Conservation (phyloP, 1,140 invertebrate genomes). For the Microplitis demolitor region DNA sequence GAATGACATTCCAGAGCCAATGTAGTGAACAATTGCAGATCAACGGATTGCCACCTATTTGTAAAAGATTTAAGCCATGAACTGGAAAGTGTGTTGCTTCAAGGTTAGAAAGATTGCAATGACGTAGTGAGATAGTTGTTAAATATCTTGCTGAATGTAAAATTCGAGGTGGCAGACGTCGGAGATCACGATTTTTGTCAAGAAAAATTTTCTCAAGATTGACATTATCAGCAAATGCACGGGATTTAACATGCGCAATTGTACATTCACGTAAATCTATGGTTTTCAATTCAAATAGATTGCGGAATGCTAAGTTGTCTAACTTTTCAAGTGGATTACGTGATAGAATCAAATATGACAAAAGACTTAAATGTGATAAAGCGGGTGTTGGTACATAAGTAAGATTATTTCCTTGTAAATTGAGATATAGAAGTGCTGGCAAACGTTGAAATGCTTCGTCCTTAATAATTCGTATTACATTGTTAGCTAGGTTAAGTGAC, state of each 20-base stretch:
- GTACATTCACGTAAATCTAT: slow-evolving; percentile 73
- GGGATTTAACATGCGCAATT: slow-evolving; percentile 70
- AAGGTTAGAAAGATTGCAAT: slow-evolving; percentile 72
- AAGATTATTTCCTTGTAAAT: slow-evolving; percentile 82
- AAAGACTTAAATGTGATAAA: slow-evolving; percentile 74
- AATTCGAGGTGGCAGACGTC: slow-evolving; percentile 70
- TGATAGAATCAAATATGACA: slow-evolving; percentile 74
- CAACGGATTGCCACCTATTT: slow-evolving; percentile 81
- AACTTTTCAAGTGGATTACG: slow-evolving; percentile 76
- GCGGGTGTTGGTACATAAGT: slow-evolving; percentile 76
- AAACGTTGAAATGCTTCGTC: slow-evolving; percentile 72
- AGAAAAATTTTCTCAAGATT: slow-evolving; percentile 78
- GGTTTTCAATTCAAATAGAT: slow-evolving; percentile 76
- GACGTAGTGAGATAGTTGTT: slow-evolving; percentile 70
- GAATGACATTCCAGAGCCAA: slow-evolving; percentile 81
- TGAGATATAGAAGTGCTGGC: slow-evolving; percentile 71
- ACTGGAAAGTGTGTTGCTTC: slow-evolving; percentile 81
- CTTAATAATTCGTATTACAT: slow-evolving; percentile 73
- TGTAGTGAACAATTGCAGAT: slow-evolving; percentile 85
- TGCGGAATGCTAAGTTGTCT: slow-evolving; percentile 76
- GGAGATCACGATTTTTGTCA: slow-evolving; percentile 75
- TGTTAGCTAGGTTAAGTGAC: slow-evolving; percentile 70
- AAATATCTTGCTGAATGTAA: slow-evolving; percentile 79
- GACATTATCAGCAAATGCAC: slow-evolving; percentile 83
- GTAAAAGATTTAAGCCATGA: slow-evolving; percentile 71